Evolutionary conservation across 2,888 invertebrate genomes (phyloP).

Genomic region (Tiliacea citrago): DNA sequence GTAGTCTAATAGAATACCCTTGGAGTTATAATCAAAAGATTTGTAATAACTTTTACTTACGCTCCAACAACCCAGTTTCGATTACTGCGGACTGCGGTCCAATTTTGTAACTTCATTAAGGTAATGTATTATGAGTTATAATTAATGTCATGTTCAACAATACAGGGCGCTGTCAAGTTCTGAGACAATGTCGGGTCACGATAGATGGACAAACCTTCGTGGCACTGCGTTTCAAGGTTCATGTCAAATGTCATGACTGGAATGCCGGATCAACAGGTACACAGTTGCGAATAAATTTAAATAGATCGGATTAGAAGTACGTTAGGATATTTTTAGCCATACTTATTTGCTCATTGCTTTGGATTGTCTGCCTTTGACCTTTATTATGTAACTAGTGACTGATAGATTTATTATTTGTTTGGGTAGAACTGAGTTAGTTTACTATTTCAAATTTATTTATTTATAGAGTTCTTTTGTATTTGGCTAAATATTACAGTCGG

Average conservation of each 20-base stretch:
- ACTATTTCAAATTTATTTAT: not conserved
- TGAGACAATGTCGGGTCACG: conserved; percentile 72
- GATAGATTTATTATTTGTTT: conserved; percentile 33
- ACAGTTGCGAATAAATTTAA: conserved; percentile 60
- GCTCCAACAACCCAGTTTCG: conserved; percentile 37
- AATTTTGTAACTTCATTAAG: conserved; percentile 62
- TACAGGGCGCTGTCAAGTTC: conserved; percentile 76
- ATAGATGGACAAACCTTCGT: conserved; percentile 76
- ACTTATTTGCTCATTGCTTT: conserved; percentile 51
- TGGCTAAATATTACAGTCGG: not conserved
- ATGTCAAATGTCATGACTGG: conserved; percentile 78
- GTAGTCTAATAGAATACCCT: conserved; percentile 64
- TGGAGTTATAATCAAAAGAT: conserved; percentile 72
- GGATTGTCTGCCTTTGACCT: conserved; percentile 43
- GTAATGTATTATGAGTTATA: conserved; percentile 62
- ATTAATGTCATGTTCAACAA: conserved; percentile 71
- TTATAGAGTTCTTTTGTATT: not conserved
- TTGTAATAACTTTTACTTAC: conserved; percentile 62
- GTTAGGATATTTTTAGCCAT: conserved; percentile 50
- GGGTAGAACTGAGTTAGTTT: conserved; percentile 5
- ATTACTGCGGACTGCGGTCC: conserved; percentile 36
- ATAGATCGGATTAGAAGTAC: conserved; percentile 58
- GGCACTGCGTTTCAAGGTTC: conserved; percentile 71
- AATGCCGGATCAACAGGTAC: conserved; percentile 69
- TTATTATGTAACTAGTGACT: conserved; percentile 40